Conservation (phyloP, 2,888 invertebrate genomes). For the Dynastes grantii region DNA sequence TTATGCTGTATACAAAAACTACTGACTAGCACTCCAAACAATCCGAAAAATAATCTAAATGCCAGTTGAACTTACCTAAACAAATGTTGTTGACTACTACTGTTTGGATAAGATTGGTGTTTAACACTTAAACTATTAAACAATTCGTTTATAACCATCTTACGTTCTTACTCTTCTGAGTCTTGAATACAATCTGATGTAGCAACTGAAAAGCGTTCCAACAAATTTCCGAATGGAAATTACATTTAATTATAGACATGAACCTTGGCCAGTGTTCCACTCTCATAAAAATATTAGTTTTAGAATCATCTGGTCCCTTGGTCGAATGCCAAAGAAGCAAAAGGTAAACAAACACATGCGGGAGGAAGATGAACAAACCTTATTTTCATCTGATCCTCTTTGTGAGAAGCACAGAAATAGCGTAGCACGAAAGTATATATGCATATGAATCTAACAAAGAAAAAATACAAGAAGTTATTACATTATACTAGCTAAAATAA, state of each 20-base stretch:
- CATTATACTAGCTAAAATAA: not conserved
- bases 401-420: conserved; percentile 19
- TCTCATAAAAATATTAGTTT: conserved; percentile 29
- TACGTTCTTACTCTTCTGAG: conserved; percentile 34
- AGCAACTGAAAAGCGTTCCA: conserved; percentile 30
- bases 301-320: conserved; percentile 46
- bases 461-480: conserved; percentile 15
- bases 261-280: conserved; percentile 44
- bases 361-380: conserved; percentile 32
- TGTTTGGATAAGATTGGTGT: conserved; percentile 8
- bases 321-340: conserved; percentile 38
- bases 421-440: not conserved
- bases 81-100: conserved; percentile 32
- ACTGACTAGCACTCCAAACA: no score
- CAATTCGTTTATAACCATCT: conserved; percentile 38
- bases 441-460: not conserved
- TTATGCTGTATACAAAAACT: no score
- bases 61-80: conserved; percentile 25
- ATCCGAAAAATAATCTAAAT: no score
- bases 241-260: conserved; percentile 47
- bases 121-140: conserved; percentile 30
- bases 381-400: conserved; percentile 41
- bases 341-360: conserved; percentile 38
- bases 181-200: conserved; percentile 23
- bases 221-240: conserved; percentile 42